Conservation (phyloP, 2,888 invertebrate genomes). For the Agrotis ipsilon region DNA sequence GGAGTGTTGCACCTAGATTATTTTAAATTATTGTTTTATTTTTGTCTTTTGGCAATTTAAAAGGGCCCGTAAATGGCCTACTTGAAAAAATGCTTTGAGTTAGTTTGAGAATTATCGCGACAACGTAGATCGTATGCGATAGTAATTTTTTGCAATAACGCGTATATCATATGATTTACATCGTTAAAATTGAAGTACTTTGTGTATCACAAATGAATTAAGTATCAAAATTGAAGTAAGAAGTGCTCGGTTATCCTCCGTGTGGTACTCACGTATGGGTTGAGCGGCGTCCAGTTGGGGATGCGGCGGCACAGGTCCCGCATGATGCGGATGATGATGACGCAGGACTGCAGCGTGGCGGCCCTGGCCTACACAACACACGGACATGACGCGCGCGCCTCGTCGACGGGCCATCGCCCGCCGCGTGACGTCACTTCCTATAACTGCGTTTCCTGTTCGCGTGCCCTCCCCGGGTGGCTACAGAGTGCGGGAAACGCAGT, state of each 20-base stretch:
- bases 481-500: slow-evolving; percentile 87
- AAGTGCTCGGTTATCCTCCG: not conserved
- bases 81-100: too few relatives aligned
- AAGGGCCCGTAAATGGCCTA: too few relatives aligned
- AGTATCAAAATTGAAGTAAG: too few relatives aligned
- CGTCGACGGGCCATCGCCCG: slow-evolving; percentile 59
- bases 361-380: slow-evolving; percentile 95
- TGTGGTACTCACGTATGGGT: slow-evolving; percentile 95
- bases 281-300: slow-evolving; percentile 98
- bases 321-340: slow-evolving; percentile 98
- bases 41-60: too few relatives aligned
- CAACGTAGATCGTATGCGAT: too few relatives aligned
- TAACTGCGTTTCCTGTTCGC: slow-evolving; percentile 83
- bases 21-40: too few relatives aligned
- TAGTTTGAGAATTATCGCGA: too few relatives aligned
- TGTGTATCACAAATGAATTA: too few relatives aligned
- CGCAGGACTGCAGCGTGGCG: slow-evolving; percentile 98
- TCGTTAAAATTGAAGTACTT: too few relatives aligned
- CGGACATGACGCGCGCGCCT: not conserved
- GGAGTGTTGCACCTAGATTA: too few relatives aligned
- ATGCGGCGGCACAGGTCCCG: slow-evolving; percentile 98
- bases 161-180: too few relatives aligned
- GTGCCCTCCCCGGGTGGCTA: slow-evolving; percentile 77
- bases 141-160: too few relatives aligned
- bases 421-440: slow-evolving; percentile 48